Evolutionary conservation across 2,113 vertebrate species (phyloP), one percentile per base, ranked within the genome.

Genomic region (Serinus canaria): DNA sequence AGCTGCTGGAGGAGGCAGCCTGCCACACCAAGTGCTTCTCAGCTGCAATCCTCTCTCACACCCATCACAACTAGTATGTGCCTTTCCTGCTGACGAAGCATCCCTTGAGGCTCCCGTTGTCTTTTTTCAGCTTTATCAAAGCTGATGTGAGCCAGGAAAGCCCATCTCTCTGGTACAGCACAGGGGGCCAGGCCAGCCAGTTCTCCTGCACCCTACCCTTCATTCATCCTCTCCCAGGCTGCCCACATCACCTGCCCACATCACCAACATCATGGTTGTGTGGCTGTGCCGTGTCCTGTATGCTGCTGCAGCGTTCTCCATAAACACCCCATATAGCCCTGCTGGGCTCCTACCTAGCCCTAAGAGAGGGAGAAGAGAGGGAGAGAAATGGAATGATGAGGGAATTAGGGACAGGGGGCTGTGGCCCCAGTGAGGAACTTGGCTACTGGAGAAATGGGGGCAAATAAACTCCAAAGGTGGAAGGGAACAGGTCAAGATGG

Each of bases 71-170:
- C 13, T 17, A 41, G 18, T 53, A 91, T 73, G 93, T 68, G 77
- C 91, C 87, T 84, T 92, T 76, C 52, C 67, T 68, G 58, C 83
- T 94, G 82, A 94, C 1, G 2, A 68, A 92, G 60, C 91, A 77
- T 78, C 62, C 96, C 94, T 46, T 31, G 79, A 78, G 89, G 93
- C 77, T 94, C 63, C 83, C 37, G 14, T 63, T 84, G 80, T 82
- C 92, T 93, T 89, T 83, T 91, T 85, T 74, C 63, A 95, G 92
- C 70, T 93, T 96, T 92, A 86, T 91, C 84, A 95, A 92, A 97
- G 96, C 89, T 89, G 91, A 27, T 95, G 81, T 69, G 90, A 83
- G 91, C 93, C 94, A 90, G 91, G 60, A 78, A 21, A 92, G 69
- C 55, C 90, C 87, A 59, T 77, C 33, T 56, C 53, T 80, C 49